These are phyloP conservation scores for Calameuta idolon DNA, from an alignment of 2,888 invertebrate genomes.

Conservation along the genomic window DNA sequence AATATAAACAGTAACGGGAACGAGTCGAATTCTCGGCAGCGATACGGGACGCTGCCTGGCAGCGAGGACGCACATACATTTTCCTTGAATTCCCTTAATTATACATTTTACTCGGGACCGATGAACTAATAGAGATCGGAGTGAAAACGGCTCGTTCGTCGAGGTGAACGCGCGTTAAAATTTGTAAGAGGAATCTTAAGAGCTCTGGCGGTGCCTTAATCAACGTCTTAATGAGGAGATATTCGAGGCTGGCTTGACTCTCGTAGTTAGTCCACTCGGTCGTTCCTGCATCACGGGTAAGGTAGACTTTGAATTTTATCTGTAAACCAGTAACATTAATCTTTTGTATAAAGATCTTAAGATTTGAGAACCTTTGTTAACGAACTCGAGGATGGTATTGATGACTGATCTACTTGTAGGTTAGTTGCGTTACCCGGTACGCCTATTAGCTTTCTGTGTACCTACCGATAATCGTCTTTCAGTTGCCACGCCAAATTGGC, in stretches of 20 bases:
- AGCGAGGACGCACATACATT: neutral
- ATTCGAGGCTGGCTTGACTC: neutral
- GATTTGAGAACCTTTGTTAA: neutral
- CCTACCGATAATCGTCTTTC: too few relatives aligned
- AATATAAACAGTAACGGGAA: too few relatives aligned
- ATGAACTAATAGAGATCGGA: constrained; percentile 1
- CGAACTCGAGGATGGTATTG: too few relatives aligned
- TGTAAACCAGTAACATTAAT: neutral
- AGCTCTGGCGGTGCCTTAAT: constrained; percentile 5
- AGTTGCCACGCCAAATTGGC: too few relatives aligned
- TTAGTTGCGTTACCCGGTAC: too few relatives aligned
- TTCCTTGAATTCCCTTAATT: neutral
- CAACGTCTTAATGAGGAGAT: constrained; percentile 2
- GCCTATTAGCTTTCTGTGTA: too few relatives aligned
- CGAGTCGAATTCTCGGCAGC: too few relatives aligned
- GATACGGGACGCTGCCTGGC: neutral
- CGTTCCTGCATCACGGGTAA: neutral
- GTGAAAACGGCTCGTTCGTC: neutral
- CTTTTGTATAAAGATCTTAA: neutral
- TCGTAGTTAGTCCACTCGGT: neutral
- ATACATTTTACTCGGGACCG: neutral
- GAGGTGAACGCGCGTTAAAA: constrained; percentile 2
- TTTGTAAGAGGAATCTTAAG: constrained; percentile 7
- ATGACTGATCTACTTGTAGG: too few relatives aligned
- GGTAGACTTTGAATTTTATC: neutral